phyloP scores from a whole-genome alignment of 2,797 vertebrate species.

The Nannoperca australis region DNA sequence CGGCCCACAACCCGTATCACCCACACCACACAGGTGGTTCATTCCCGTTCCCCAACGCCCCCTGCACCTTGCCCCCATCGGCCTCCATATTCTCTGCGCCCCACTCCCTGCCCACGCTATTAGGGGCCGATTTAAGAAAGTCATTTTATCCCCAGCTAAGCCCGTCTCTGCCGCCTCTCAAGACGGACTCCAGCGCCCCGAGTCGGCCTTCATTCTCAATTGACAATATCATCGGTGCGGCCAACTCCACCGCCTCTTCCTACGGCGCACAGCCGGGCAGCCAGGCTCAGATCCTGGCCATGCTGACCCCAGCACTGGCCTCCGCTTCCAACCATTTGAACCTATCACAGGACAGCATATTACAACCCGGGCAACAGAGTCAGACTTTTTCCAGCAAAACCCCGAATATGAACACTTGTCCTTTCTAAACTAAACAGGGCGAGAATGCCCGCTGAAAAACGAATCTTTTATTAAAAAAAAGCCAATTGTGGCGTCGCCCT shows the following conservation, averaged over 20 bases:
- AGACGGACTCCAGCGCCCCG: slow-evolving; percentile 89
- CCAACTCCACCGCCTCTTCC: slow-evolving; percentile 86
- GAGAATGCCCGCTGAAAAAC: slow-evolving; percentile 3
- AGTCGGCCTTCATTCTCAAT: slow-evolving; percentile 93
- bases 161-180: slow-evolving; percentile 89
- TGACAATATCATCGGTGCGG: slow-evolving; percentile 96
- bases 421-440: slow-evolving; percentile 84
- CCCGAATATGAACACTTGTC: slow-evolving; percentile 91
- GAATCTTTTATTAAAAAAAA: slow-evolving; percentile 63
- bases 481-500: slow-evolving; percentile 76
- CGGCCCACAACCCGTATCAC: slow-evolving; percentile 86
- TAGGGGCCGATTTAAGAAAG: slow-evolving; percentile 91
- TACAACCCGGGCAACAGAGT: slow-evolving; percentile 84
- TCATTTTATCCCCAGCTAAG: slow-evolving; percentile 93
- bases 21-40: slow-evolving; percentile 83
- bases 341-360: slow-evolving; percentile 90
- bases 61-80: slow-evolving; percentile 86
- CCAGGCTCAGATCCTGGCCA: slow-evolving; percentile 94
- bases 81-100: slow-evolving; percentile 85
- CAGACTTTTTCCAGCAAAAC: slow-evolving; percentile 93
- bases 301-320: slow-evolving; percentile 92
- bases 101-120: slow-evolving; percentile 84
- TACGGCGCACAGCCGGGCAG: slow-evolving; percentile 85
- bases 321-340: slow-evolving; percentile 92
- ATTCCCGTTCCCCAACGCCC: slow-evolving; percentile 87